Base-by-base conservation (phyloP, 2,113 vertebrate genomes). In the Protobothrops mucrosquamatus region DNA sequence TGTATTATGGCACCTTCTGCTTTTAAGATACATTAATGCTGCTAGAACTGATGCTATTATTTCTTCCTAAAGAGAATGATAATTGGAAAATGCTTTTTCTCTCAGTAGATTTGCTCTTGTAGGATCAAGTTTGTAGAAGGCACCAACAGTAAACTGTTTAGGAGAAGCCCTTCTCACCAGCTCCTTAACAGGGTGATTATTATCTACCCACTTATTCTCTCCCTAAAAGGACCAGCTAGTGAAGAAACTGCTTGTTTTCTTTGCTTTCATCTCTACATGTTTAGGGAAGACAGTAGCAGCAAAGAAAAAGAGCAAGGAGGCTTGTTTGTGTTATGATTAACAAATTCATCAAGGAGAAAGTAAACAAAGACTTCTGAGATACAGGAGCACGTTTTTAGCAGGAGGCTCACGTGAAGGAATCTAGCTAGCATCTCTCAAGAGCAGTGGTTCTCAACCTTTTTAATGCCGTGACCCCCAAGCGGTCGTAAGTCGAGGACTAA, bases 21-120 rank as follows among this genome's bases (percentile, higher is more conserved):
- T 91, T 15, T 2, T n/a, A 43, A 9, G 9, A 15, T 34, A 43
- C 24, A 91, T 15, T 91, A 85, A 55, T 81, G 85, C 74, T 81
- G 74, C 74, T 81, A 43, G 74, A 43, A 43, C 74, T 43, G 74
- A 39, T 81, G 14, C 20, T 89, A 94, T 93, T 94, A 69, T 92
- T 94, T 96, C 88, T 89, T 48, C 1, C 15, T 22, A 10, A 43
- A 39, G 61, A 89, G 18, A 87, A 92, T n/a, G 26, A 51, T 23
- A 89, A 59, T 55, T 54, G 56, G 43, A 34, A 3, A 59, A 46
- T 48, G 55, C 5, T 29, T 93, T 86, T 48, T 10, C 43, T 29
- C 86, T 89, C 34, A 55, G 12, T 20, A 43, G 43, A 81, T 81
- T 81, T 81, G 74, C 74, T 74, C n/a, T 39, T 81, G 74, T 22